Percentiles rank a stretch among this genome's conserved stretches.
phyloP scores from a whole-genome alignment of 2,888 invertebrate genomes.

The Neria commutata region DNA sequence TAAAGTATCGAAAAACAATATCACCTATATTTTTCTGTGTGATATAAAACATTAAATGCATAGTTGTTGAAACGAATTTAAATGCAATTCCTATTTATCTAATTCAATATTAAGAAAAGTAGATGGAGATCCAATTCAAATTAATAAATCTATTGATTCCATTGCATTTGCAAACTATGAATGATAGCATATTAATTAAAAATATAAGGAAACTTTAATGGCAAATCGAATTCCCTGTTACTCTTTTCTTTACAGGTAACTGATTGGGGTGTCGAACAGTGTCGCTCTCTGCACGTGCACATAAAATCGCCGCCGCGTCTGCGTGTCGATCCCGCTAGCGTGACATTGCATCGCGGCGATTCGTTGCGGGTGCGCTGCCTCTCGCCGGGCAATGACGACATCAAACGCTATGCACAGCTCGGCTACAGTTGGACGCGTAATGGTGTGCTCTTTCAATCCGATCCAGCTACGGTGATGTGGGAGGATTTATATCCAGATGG shows the following conservation, averaged over 20 bases:
- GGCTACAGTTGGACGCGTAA: constrained; percentile 88
- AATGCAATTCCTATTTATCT: too few relatives aligned
- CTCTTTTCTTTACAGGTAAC: constrained; percentile 66
- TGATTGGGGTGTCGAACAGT: constrained; percentile 72
- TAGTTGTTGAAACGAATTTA: too few relatives aligned
- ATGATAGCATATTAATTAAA: too few relatives aligned
- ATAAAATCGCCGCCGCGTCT: constrained; percentile 69
- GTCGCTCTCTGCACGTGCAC: constrained; percentile 67
- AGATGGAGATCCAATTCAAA: too few relatives aligned
- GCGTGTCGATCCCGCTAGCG: constrained; percentile 71
- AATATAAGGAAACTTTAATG: too few relatives aligned
- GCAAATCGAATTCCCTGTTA: too few relatives aligned
- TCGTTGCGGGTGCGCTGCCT: constrained; percentile 65
- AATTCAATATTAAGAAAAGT: too few relatives aligned
- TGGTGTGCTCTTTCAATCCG: constrained; percentile 73
- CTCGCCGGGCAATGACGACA: constrained; percentile 70
- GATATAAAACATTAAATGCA: too few relatives aligned
- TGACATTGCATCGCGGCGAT: constrained; percentile 67
- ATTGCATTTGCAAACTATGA: too few relatives aligned
- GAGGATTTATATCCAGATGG: constrained; percentile 85
- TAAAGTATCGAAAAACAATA: too few relatives aligned
- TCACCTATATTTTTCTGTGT: too few relatives aligned
- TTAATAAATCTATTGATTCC: too few relatives aligned
- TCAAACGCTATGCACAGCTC: constrained; percentile 67
- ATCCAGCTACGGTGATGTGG: constrained; percentile 79